Evolutionary conservation across 1,140 invertebrate genomes (phyloP).

Genomic region (Manduca sexta): DNA sequence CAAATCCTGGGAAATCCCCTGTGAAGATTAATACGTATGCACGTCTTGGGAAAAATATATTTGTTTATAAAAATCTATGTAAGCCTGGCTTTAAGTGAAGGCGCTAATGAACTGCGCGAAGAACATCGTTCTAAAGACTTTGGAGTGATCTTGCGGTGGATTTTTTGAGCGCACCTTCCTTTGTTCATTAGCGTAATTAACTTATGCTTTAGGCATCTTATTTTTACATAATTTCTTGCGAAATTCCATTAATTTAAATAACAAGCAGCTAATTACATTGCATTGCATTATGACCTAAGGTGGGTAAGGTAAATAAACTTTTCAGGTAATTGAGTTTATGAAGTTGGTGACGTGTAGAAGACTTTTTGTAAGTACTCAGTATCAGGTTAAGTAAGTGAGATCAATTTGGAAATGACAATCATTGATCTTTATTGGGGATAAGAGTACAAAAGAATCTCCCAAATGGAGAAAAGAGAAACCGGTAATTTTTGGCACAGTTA

Average conservation of each 20-base stretch:
- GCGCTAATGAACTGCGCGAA: slow-evolving; percentile 66
- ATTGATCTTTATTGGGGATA: too few species aligned
- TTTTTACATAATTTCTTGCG: slow-evolving; percentile 49
- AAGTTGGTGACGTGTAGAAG: not conserved
- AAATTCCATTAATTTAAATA: not conserved
- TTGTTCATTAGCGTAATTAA: slow-evolving; percentile 72
- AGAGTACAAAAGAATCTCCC: too few species aligned
- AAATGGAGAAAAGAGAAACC: too few species aligned
- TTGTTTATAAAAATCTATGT: slow-evolving; percentile 22
- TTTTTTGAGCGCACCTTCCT: slow-evolving; percentile 64
- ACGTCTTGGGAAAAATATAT: not conserved
- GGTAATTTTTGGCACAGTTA: too few species aligned
- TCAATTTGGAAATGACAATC: not conserved
- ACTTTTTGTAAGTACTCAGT: not conserved
- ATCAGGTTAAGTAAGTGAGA: not conserved
- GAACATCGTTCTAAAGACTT: slow-evolving; percentile 69
- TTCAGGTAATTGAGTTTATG: not conserved
- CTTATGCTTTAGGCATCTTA: slow-evolving; percentile 47
- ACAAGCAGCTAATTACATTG: too few species aligned
- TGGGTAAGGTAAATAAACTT: too few species aligned
- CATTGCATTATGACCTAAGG: too few species aligned
- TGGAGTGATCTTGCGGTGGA: slow-evolving; percentile 60
- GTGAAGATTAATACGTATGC: not conserved
- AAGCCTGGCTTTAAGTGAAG: slow-evolving; percentile 29
- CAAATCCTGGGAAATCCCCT: too few species aligned